These are phyloP conservation scores for Poecile montanus DNA, from an alignment of 2,797 vertebrate genomes.

Conservation along the genomic window DNA sequence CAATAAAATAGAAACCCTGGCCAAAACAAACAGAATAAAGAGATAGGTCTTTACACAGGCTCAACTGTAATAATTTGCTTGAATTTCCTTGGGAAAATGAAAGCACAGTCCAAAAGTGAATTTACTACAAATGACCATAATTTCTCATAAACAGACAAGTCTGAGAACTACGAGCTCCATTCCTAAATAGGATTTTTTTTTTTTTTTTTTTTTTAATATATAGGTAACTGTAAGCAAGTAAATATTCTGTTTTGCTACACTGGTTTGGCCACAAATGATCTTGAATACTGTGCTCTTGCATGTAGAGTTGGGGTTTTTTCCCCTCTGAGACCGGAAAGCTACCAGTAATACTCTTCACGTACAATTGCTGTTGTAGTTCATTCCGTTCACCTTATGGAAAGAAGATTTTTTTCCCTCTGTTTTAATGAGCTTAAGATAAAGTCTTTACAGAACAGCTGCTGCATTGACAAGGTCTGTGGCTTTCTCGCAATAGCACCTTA, in stretches of 20 bases:
- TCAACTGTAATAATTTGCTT: background rate
- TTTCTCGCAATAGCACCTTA: background rate
- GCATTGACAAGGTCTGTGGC: background rate
- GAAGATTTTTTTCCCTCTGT: slow-evolving; percentile 46
- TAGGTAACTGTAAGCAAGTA: background rate
- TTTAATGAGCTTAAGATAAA: slow-evolving; percentile 65
- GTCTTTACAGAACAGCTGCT: slow-evolving; percentile 52
- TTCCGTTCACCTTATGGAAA: slow-evolving; percentile 37
- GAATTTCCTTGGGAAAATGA: background rate
- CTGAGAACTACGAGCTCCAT: background rate
- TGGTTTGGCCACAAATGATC: background rate
- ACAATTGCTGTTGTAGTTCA: background rate
- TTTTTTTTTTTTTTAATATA: background rate
- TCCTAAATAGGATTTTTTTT: background rate
- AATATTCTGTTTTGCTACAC: background rate
- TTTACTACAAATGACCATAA: background rate
- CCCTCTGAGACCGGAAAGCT: background rate
- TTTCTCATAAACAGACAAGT: background rate
- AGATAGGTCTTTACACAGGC: background rate
- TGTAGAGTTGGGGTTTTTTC: fast-evolving
- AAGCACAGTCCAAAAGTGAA: background rate
- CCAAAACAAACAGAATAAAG: background rate
- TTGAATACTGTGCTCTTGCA: background rate
- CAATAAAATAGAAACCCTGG: background rate
- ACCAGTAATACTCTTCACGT: background rate